Evolutionary conservation across 2,797 vertebrate species (phyloP).

Genomic region (Enteromius anoplus): DNA sequence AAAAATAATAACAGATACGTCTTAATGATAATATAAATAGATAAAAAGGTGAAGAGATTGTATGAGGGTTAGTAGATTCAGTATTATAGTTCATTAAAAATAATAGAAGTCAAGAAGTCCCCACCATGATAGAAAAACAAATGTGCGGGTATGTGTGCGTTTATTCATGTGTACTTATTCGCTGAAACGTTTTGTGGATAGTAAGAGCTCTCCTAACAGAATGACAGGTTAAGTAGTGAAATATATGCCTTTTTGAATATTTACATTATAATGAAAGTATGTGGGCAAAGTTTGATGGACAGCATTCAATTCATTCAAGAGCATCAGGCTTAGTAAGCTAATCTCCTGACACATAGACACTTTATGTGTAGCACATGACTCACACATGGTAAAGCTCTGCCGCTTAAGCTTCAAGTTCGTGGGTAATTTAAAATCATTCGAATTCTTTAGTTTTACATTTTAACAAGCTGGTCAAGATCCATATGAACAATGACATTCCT

Average conservation of each 20-base stretch:
- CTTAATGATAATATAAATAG: neutral
- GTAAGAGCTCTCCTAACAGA: neutral
- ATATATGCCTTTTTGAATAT: neutral
- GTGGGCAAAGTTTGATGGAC: neutral
- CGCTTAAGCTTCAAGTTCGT: neutral
- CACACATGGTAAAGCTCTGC: neutral
- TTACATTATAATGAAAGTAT: neutral
- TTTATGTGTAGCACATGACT: constrained; percentile 1
- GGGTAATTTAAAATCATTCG: neutral
- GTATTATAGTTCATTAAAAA: neutral
- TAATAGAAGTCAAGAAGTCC: neutral
- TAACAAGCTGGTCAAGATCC: neutral
- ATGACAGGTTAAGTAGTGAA: neutral
- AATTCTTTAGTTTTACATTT: neutral
- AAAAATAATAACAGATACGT: neutral
- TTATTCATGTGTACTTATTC: constrained; percentile 22
- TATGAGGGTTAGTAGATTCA: neutral
- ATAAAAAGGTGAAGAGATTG: neutral
- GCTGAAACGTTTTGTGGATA: neutral
- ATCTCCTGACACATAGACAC: neutral
- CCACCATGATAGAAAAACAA: neutral
- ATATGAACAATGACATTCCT: constrained; percentile 1
- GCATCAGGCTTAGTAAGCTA: neutral
- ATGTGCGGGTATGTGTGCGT: neutral
- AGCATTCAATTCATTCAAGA: neutral